Evolutionary conservation across 1,140 invertebrate species (phyloP).

Genomic region (Anthonomus grandis): DNA sequence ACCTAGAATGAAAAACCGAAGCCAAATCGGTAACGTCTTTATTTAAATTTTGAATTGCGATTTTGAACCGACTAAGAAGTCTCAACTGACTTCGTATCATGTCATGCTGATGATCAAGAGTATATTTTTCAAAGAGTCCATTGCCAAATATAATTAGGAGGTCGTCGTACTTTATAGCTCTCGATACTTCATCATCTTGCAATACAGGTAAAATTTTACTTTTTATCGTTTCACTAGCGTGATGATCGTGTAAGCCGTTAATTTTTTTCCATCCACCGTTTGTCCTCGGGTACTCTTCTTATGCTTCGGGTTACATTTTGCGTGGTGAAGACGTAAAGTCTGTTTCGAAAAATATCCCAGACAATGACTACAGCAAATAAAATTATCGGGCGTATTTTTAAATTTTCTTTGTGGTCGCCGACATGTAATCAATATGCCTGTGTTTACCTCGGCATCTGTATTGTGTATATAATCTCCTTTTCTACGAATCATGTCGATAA

Average conservation of each 20-base stretch:
- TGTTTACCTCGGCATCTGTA: not conserved
- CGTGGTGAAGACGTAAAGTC: slow-evolving; percentile 1
- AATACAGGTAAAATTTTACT: slow-evolving; percentile 9
- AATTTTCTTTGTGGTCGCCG: slow-evolving; percentile 1
- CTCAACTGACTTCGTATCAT: slow-evolving; percentile 8
- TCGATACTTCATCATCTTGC: slow-evolving; percentile 7
- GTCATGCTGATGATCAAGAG: slow-evolving; percentile 8
- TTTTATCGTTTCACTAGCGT: slow-evolving; percentile 7
- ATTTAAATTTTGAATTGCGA: slow-evolving; percentile 3
- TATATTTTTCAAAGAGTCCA: slow-evolving; percentile 4
- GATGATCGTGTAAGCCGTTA: slow-evolving; percentile 3
- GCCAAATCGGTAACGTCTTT: slow-evolving; percentile 5
- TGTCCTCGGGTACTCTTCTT: slow-evolving; percentile 2
- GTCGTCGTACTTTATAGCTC: slow-evolving; percentile 8
- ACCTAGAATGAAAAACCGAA: slow-evolving; percentile 3
- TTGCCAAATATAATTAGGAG: slow-evolving; percentile 7
- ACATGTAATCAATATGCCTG: not conserved
- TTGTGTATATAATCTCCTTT: not conserved
- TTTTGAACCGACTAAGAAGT: slow-evolving; percentile 7
- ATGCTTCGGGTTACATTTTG: not conserved
- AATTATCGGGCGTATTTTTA: not conserved
- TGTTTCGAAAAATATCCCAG: slow-evolving; percentile 6
- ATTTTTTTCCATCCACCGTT: slow-evolving; percentile 1
- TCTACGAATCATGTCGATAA: not conserved
- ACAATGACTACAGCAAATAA: slow-evolving; percentile 9